Conservation (phyloP, 2,797 vertebrate genomes). For the Hyperoplus lanceolatus region DNA sequence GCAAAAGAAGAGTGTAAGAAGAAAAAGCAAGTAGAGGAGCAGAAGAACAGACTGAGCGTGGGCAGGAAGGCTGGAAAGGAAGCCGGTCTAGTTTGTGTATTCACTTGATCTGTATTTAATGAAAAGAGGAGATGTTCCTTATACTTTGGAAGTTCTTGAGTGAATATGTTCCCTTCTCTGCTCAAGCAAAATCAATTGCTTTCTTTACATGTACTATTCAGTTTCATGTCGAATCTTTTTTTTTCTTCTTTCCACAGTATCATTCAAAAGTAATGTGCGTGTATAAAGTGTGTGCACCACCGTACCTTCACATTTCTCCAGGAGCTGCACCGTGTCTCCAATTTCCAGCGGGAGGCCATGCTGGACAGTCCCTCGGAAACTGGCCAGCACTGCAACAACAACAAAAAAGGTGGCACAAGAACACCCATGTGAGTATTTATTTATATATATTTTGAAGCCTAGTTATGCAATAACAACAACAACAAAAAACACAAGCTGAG, state of each 20-base stretch:
- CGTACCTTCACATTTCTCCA: conserved; percentile 97
- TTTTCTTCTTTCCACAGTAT: too few species aligned
- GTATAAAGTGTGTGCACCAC: background rate
- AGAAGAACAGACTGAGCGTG: conserved; percentile 72
- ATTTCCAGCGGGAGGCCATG: conserved; percentile 96
- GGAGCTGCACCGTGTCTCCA: conserved; percentile 97
- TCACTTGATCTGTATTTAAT: background rate
- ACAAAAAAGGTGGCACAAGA: conserved; percentile 28
- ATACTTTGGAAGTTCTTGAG: background rate
- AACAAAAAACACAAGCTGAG: conserved; percentile 24
- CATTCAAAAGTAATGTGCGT: background rate
- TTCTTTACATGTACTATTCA: background rate
- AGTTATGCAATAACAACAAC: conserved; percentile 21
- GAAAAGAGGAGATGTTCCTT: conserved; percentile 6
- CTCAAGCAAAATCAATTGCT: conserved; percentile 16
- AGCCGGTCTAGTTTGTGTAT: conserved; percentile 1
- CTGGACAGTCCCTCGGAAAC: conserved; percentile 95
- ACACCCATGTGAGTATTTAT: conserved; percentile 46
- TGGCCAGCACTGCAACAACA: conserved; percentile 91
- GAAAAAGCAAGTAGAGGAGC: conserved; percentile 46
- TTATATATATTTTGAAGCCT: background rate
- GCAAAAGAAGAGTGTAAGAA: conserved; percentile 7
- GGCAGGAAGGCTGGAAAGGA: conserved; percentile 63
- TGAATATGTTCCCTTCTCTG: background rate
- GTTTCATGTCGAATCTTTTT: conserved; percentile 1